Conservation (phyloP, 2,888 invertebrate genomes). For the Oegoconia quadripuncta region DNA sequence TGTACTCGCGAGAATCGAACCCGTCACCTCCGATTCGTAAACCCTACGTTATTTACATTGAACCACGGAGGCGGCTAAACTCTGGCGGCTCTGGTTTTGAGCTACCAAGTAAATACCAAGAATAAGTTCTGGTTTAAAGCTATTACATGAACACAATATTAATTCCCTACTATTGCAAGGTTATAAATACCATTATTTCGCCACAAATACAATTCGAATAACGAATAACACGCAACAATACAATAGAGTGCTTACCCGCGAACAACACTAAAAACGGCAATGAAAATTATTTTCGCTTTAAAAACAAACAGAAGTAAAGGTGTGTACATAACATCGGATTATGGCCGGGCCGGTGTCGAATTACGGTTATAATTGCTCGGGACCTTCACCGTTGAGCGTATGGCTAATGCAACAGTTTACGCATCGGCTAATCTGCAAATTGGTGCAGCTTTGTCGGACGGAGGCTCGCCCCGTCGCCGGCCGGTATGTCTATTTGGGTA, state of each 20-base stretch:
- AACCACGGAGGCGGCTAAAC: no score
- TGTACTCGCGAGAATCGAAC: no score
- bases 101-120: no score
- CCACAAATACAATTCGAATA: no score
- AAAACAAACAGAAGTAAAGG: constrained; percentile 37
- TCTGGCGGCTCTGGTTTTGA: no score
- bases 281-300: background rate
- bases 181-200: no score
- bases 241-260: background rate
- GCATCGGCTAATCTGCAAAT: constrained; percentile 73
- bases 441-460: constrained; percentile 68
- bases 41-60: no score
- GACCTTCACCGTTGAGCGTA: constrained; percentile 46
- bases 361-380: constrained; percentile 60
- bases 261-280: background rate
- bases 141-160: no score
- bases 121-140: no score
- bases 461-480: constrained; percentile 44
- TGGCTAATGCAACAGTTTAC: constrained; percentile 71
- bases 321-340: constrained; percentile 35
- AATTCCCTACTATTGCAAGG: no score
- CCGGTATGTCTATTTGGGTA: constrained; percentile 34
- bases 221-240: background rate
- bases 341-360: constrained; percentile 37
- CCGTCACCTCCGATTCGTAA: no score